Evolutionary conservation across 2,888 invertebrate genomes (phyloP), one percentile per base, ranked within the genome.

Genomic region (Antheraea yamamai): DNA sequence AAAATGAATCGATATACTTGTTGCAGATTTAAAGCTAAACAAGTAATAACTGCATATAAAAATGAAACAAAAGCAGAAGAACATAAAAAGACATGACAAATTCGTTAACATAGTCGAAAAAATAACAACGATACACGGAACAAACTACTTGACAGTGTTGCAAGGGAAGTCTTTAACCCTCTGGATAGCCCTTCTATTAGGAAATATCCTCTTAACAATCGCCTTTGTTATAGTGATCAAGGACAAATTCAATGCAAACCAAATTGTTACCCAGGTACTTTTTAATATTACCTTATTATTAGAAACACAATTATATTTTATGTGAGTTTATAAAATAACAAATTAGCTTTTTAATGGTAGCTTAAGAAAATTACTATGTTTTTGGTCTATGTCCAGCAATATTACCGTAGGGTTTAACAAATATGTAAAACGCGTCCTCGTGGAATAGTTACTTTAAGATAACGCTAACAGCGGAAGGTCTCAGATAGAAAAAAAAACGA

Each of bases 81-180:
- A 39, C 39, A 39, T 39, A 7, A 70, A 39, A 39, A 12, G 39
- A 35, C n/a, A 12, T 8, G 35, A n/a, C 0, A n/a, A 39, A 14
- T n/a, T 39, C 3, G 39, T 39, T n/a, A 39, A 35, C 39, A 8
- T 77, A 12, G 78, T 86, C 1, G 76, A 84, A 73, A 82, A 83
- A 51, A 83, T 92, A 4, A 90, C 90, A 0, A 89, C 92, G 0
- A 30, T 93, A 18, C 92, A 92, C 55, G 93, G 93, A 0, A 85
- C 85, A 0, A 85, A 78, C 20, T 83, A 88, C 18, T 84, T 91
- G 39, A 80, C 81, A 4, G 78, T 79, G 16, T 82, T 79, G 71
- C 85, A 79, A 3, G 87, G 88, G 0, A 81, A 70, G 3, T 78
- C 79, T 0, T 73, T 83, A 2, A 52, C 77, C 0, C 61, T 89